Evolutionary conservation across 2,797 vertebrate genomes (phyloP).

Genomic region (Eidolon dupreanum): DNA sequence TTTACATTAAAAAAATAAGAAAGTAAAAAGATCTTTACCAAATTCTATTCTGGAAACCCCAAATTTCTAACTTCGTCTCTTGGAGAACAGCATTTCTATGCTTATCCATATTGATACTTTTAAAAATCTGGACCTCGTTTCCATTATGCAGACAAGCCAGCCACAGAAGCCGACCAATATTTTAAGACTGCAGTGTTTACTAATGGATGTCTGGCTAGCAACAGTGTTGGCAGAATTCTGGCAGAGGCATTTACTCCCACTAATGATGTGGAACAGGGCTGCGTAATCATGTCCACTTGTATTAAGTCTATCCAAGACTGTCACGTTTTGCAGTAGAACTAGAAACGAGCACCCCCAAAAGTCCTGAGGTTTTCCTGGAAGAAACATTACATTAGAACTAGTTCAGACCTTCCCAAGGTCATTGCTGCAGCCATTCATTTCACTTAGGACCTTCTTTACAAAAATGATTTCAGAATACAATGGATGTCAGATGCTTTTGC

Average conservation of each 20-base stretch:
- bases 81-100: slow-evolving; percentile 12
- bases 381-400: slow-evolving; percentile 28
- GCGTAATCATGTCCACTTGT: slow-evolving; percentile 60
- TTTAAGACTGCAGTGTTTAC: slow-evolving; percentile 69
- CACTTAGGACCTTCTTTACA: slow-evolving; percentile 31
- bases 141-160: slow-evolving; percentile 37
- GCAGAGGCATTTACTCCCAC: slow-evolving; percentile 51
- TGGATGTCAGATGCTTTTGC: background rate
- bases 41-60: background rate
- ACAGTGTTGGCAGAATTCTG: slow-evolving; percentile 66
- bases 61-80: slow-evolving; percentile 40
- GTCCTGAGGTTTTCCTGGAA: slow-evolving; percentile 47
- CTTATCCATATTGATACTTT: slow-evolving; percentile 26
- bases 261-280: slow-evolving; percentile 63
- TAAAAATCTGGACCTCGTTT: slow-evolving; percentile 60
- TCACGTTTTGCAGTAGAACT: slow-evolving; percentile 53
- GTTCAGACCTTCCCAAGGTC: slow-evolving; percentile 24
- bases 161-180: slow-evolving; percentile 58
- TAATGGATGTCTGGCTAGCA: slow-evolving; percentile 70
- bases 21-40: background rate
- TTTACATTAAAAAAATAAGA: background rate
- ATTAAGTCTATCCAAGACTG: slow-evolving; percentile 48
- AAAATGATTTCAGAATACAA: slow-evolving; percentile 10
- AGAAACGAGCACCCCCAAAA: slow-evolving; percentile 20
- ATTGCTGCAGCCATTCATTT: slow-evolving; percentile 20